These are phyloP conservation scores for Sapayoa aenigma DNA, from an alignment of 2,113 vertebrate species.

Conservation along the genomic window DNA sequence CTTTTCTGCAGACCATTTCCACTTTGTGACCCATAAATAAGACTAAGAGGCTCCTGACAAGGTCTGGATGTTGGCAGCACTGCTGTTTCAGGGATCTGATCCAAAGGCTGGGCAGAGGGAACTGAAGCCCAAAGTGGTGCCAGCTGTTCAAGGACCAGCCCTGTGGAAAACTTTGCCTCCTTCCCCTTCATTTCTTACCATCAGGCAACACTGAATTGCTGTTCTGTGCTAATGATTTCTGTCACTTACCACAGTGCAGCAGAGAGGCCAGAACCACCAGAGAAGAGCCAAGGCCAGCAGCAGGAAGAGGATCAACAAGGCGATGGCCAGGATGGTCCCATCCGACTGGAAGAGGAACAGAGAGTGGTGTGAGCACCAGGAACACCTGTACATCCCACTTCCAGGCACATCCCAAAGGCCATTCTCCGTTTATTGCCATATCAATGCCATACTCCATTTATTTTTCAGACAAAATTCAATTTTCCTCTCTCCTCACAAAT, in stretches of 20 bases:
- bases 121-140: neutral
- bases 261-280: constrained; percentile 99
- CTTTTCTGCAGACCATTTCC: neutral
- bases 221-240: neutral
- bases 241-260: constrained; percentile 96
- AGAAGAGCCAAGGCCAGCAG: constrained; percentile 87
- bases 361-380: rapidly evolving
- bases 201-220: neutral
- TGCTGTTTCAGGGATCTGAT: neutral
- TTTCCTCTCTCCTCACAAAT: neutral
- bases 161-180: neutral
- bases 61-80: neutral
- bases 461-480: neutral
- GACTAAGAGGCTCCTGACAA: neutral
- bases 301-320: constrained; percentile 91
- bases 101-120: neutral
- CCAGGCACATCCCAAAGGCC: neutral
- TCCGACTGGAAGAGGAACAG: constrained; percentile 83
- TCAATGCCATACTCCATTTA: too few relatives aligned
- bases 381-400: neutral
- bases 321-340: constrained; percentile 93
- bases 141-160: neutral
- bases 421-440: neutral
- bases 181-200: neutral
- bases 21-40: too few relatives aligned